phyloP scores from a whole-genome alignment of 2,888 invertebrate genomes.

The Athripsodes cinereus region DNA sequence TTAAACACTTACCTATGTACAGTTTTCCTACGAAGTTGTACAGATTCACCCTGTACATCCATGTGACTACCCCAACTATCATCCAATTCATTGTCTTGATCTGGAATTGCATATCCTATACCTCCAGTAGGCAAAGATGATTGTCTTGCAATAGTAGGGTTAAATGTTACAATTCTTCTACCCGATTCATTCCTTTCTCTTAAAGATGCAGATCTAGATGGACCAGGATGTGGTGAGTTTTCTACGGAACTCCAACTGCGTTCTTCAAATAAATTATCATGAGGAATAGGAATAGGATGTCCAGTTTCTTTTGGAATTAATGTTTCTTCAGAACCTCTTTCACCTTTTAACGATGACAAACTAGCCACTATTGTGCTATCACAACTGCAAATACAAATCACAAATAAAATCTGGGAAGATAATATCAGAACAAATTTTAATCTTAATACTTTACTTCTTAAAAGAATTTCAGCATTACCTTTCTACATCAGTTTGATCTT shows the following conservation, averaged over 20 bases:
- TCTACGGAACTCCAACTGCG: conserved; percentile 58
- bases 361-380: conserved; percentile 27
- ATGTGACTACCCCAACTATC: conserved; percentile 56
- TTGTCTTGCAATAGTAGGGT: conserved; percentile 52
- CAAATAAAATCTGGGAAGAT: no score
- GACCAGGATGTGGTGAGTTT: conserved; percentile 64
- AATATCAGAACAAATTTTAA: background rate
- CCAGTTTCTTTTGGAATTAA: conserved; percentile 36
- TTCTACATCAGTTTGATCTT: conserved; percentile 50
- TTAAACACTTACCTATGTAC: conserved; percentile 31
- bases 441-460: background rate
- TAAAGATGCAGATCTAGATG: conserved; percentile 65
- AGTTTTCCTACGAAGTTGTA: conserved; percentile 55
- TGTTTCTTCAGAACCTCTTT: conserved; percentile 43
- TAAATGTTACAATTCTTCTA: conserved; percentile 36
- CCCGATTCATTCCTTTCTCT: conserved; percentile 45
- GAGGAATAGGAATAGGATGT: conserved; percentile 32
- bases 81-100: conserved; percentile 40
- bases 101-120: conserved; percentile 41
- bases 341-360: conserved; percentile 26
- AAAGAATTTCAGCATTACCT: conserved; percentile 31
- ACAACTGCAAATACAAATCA: conserved; percentile 15
- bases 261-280: conserved; percentile 50
- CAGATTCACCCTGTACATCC: conserved; percentile 58
- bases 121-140: conserved; percentile 73